A percentile compares a stretch with the other conserved stretches of the same genome.
These are phyloP conservation scores for Mantis religiosa DNA, from an alignment of 2,888 invertebrate species.

Conservation along the genomic window DNA sequence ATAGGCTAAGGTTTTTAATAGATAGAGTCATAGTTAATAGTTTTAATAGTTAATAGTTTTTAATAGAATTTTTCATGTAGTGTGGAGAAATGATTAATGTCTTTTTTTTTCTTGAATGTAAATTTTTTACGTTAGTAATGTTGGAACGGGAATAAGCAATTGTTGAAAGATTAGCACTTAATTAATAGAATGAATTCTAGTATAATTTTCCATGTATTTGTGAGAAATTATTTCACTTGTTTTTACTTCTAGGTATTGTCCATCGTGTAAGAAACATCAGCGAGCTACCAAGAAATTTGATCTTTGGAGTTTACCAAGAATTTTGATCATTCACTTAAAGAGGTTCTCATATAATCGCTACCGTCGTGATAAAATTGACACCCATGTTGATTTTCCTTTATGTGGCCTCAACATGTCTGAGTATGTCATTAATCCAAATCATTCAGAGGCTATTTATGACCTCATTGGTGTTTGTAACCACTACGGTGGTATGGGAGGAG, in stretches of 20 bases:
- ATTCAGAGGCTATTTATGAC: conserved; percentile 45
- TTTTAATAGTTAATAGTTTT: too few relatives aligned
- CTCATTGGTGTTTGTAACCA: conserved; percentile 53
- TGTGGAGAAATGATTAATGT: too few relatives aligned
- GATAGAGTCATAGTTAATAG: too few relatives aligned
- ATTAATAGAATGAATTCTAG: too few relatives aligned
- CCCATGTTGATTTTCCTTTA: conserved; percentile 45
- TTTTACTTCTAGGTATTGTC: conserved; percentile 45
- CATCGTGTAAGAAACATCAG: conserved; percentile 52
- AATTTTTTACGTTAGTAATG: too few relatives aligned
- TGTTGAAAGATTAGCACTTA: too few relatives aligned
- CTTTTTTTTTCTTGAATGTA: too few relatives aligned
- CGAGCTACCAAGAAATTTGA: conserved; percentile 58
- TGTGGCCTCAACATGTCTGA: conserved; percentile 45
- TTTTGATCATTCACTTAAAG: conserved; percentile 56
- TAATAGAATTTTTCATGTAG: too few relatives aligned
- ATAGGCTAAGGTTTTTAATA: too few relatives aligned
- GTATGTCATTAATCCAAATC: conserved; percentile 45
- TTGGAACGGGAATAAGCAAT: too few relatives aligned
- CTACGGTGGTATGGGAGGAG: conserved; percentile 49
- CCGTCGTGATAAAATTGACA: conserved; percentile 54
- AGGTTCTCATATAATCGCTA: conserved; percentile 54
- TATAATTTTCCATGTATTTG: too few relatives aligned
- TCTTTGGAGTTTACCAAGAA: conserved; percentile 53
- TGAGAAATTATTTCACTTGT: background rate